Conservation (phyloP, 2,113 vertebrate genomes). For the Heloderma charlesbogerti region DNA sequence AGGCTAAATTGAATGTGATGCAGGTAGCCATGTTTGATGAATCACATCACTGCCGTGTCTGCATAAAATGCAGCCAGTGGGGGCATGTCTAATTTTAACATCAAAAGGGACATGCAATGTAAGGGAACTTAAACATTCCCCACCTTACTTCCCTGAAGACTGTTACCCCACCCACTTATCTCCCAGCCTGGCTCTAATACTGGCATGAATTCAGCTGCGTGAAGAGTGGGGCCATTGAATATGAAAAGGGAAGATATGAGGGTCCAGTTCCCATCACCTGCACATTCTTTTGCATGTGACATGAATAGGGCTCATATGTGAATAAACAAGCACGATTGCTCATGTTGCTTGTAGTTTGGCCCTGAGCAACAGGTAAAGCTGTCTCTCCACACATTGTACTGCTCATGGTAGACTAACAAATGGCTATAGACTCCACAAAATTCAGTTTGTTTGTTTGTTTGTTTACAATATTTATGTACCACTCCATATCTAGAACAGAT, state of each 20-base stretch:
- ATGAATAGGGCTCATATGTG: not conserved
- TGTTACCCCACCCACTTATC: not conserved
- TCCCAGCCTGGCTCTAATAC: not conserved
- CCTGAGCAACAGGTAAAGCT: too few species aligned
- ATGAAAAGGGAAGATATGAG: not conserved
- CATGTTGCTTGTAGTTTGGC: too few species aligned
- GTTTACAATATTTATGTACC: too few species aligned
- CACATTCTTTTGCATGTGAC: not conserved
- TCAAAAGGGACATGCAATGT: not conserved
- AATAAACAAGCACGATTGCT: not conserved
- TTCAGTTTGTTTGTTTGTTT: too few species aligned
- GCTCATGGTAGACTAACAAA: too few species aligned
- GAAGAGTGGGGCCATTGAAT: not conserved
- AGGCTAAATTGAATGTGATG: not conserved
- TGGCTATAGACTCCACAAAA: not conserved
- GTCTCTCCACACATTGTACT: too few species aligned
- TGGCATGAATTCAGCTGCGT: not conserved
- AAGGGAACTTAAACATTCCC: not conserved
- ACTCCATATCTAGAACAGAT: too few species aligned
- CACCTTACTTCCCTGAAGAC: too few species aligned
- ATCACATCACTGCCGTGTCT: not conserved
- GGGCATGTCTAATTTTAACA: not conserved
- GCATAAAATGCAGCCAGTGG: not conserved
- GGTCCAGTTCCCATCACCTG: not conserved
- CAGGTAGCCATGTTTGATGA: not conserved